A percentile compares a stretch with the other conserved stretches of the same genome.
Evolutionary conservation across 2,888 invertebrate genomes (phyloP).

Genomic region (Torymus texanus): DNA sequence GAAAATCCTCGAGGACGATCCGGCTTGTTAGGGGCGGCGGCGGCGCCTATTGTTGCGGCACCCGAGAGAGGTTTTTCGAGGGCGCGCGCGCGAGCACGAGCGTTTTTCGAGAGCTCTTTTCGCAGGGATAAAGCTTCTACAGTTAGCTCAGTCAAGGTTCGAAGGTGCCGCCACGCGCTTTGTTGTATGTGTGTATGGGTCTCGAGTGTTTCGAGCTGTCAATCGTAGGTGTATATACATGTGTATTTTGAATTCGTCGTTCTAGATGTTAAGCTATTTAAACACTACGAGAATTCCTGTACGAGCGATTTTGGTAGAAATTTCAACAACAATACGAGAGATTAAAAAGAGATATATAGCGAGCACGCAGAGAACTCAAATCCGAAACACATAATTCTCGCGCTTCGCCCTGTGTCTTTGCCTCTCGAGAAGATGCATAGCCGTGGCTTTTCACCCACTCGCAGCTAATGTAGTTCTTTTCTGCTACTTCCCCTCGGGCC

Average conservation of each 20-base stretch:
- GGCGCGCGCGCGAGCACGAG: constrained; percentile 11
- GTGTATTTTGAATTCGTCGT: too few relatives aligned
- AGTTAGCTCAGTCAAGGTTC: not conserved
- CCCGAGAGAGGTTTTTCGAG: constrained; percentile 29
- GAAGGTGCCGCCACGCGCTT: not conserved
- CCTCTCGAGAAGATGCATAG: too few relatives aligned
- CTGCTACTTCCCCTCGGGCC: too few relatives aligned
- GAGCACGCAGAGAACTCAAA: not conserved
- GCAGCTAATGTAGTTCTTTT: constrained; percentile 44
- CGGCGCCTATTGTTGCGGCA: constrained; percentile 56
- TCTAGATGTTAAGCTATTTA: too few relatives aligned
- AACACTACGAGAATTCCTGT: too few relatives aligned
- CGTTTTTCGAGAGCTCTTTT: constrained; percentile 7
- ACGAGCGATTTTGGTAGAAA: too few relatives aligned
- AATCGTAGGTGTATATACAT: too few relatives aligned
- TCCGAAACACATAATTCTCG: constrained; percentile 34
- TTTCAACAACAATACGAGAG: too few relatives aligned
- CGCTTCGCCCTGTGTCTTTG: too few relatives aligned
- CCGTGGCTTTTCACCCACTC: constrained; percentile 7
- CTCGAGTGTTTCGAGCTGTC: not conserved
- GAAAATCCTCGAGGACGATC: constrained; percentile 60
- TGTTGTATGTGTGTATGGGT: not conserved
- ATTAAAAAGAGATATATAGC: too few relatives aligned
- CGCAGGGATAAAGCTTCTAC: constrained; percentile 1
- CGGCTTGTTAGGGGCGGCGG: constrained; percentile 70